Evolutionary conservation across 2,888 invertebrate genomes (phyloP).

Genomic region (Bedellia somnulentella): DNA sequence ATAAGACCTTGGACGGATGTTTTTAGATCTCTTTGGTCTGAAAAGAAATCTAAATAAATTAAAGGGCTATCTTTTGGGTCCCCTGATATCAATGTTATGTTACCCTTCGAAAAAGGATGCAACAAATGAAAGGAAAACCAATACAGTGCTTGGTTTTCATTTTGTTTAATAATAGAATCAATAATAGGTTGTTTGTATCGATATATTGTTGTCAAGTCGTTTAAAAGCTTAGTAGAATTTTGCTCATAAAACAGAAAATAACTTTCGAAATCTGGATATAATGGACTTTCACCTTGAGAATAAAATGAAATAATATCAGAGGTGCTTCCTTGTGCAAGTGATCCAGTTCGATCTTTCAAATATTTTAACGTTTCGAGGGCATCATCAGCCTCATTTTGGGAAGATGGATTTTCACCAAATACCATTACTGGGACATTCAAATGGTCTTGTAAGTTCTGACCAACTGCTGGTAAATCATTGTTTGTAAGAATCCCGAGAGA

Average conservation of each 20-base stretch:
- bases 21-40: slow-evolving; percentile 51
- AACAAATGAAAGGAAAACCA: slow-evolving; percentile 28
- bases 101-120: slow-evolving; percentile 56
- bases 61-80: slow-evolving; percentile 62
- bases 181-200: slow-evolving; percentile 18
- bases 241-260: slow-evolving; percentile 18
- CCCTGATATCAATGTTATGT: slow-evolving; percentile 51
- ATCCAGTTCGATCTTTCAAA: slow-evolving; percentile 47
- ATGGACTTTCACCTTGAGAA: slow-evolving; percentile 27
- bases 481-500: slow-evolving; percentile 27
- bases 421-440: slow-evolving; percentile 29
- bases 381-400: slow-evolving; percentile 14
- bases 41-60: slow-evolving; percentile 66
- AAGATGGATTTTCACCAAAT: slow-evolving; percentile 21
- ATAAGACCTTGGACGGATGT: slow-evolving; percentile 20
- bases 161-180: slow-evolving; percentile 18
- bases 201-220: slow-evolving; percentile 11
- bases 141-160: slow-evolving; percentile 22
- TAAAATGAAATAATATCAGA: slow-evolving; percentile 67
- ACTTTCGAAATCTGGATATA: slow-evolving; percentile 25
- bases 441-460: slow-evolving; percentile 59
- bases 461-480: slow-evolving; percentile 42
- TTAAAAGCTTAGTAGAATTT: slow-evolving; percentile 34
- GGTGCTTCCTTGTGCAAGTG: slow-evolving; percentile 39
- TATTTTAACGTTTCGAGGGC: slow-evolving; percentile 40